phyloP scores from a whole-genome alignment of 2,113 vertebrate genomes.

The Phrynosoma platyrhinos region DNA sequence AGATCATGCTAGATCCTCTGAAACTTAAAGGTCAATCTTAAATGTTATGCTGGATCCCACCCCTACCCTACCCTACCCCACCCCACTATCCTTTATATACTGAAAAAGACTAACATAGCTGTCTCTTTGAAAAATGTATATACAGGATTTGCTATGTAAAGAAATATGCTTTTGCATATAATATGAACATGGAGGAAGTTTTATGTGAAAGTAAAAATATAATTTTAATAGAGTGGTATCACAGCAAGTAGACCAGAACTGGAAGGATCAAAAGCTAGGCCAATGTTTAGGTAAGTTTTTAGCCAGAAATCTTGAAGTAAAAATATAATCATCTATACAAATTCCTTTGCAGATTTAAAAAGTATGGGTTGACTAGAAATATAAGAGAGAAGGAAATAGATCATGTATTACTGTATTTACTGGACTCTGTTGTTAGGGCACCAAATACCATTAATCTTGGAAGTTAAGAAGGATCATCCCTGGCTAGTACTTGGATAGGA shows the following conservation, averaged over 20 bases:
- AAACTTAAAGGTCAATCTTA: too few relatives aligned
- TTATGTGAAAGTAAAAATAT: constrained; percentile 60
- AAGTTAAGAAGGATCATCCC: too few relatives aligned
- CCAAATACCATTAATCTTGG: too few relatives aligned
- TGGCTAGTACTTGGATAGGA: not conserved
- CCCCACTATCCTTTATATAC: too few relatives aligned
- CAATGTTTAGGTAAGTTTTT: not conserved
- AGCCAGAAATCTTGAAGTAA: not conserved
- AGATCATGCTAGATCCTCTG: too few relatives aligned
- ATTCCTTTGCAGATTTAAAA: not conserved
- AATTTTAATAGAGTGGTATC: constrained; percentile 1
- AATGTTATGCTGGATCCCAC: too few relatives aligned
- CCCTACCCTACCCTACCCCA: too few relatives aligned
- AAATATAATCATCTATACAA: not conserved
- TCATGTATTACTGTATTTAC: too few relatives aligned
- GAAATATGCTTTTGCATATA: constrained; percentile 23
- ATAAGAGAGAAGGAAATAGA: not conserved
- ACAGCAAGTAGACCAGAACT: not conserved
- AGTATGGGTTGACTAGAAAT: not conserved
- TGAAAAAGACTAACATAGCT: too few relatives aligned
- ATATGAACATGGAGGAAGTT: not conserved
- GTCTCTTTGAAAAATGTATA: too few relatives aligned
- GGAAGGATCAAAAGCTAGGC: not conserved
- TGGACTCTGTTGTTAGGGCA: too few relatives aligned
- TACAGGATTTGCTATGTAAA: not conserved